Evolutionary conservation across 2,888 invertebrate genomes (phyloP).

Genomic region (Galeruca laticollis): DNA sequence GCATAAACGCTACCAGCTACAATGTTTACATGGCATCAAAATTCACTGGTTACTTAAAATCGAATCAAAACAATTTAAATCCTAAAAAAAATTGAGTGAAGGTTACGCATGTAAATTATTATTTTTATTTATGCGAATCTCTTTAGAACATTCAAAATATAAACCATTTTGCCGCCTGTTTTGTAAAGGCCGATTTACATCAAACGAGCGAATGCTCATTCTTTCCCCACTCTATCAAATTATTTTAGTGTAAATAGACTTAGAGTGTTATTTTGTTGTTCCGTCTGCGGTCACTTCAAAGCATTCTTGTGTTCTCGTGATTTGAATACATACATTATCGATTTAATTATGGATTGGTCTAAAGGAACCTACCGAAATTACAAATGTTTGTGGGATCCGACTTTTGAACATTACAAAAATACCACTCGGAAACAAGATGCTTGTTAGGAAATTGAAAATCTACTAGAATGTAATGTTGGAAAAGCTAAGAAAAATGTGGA

Average conservation of each 20-base stretch:
- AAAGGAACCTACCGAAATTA: constrained; percentile 11
- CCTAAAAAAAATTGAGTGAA: too few relatives aligned
- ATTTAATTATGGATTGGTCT: constrained; percentile 12
- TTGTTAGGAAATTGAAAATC: constrained; percentile 16
- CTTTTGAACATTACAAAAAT: constrained; percentile 17
- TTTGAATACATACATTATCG: too few relatives aligned
- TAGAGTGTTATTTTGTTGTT: too few relatives aligned
- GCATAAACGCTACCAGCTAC: too few relatives aligned
- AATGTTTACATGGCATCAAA: too few relatives aligned
- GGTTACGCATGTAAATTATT: too few relatives aligned
- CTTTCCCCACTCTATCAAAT: constrained; percentile 1
- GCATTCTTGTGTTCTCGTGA: not conserved
- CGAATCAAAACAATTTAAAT: too few relatives aligned
- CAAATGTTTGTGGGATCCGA: constrained; percentile 19
- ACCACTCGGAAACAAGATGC: constrained; percentile 24
- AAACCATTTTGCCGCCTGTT: too few relatives aligned
- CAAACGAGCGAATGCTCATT: constrained; percentile 12
- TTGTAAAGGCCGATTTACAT: not conserved
- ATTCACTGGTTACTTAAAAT: too few relatives aligned
- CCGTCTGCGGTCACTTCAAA: not conserved
- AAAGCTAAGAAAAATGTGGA: constrained; percentile 18
- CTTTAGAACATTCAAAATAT: too few relatives aligned
- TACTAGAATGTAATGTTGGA: constrained; percentile 19
- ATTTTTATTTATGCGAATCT: too few relatives aligned
- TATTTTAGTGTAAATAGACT: not conserved